Base-by-base conservation (phyloP, 2,113 vertebrate species). In the Sorex fumeus region DNA sequence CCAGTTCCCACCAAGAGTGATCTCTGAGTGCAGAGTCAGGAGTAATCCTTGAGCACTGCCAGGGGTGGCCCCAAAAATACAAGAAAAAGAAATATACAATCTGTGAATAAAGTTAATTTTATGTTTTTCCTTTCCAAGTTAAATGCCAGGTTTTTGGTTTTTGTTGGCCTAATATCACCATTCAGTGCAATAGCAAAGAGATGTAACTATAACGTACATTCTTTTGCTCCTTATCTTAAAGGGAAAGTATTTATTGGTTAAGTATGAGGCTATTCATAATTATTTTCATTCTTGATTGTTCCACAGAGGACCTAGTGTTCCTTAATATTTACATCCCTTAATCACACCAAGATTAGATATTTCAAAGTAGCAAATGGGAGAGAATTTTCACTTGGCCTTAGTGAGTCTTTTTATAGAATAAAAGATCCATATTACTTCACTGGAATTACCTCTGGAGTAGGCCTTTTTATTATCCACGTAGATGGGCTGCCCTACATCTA, bases 351-450 rank as follows among this genome's bases (percentile, higher is more conserved):
- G 32, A 79, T 85, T 9, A 74, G n/a, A 8, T 90, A 89, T 34
- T 79, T 83, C 12, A 71, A 9, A 90, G 86, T 28, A 12, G 60
- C 72, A 43, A 80, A 84, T 50, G 76, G 32, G 34, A 72, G 21
- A 57, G 83, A 93, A 62, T 15, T 6, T 71, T 88, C 47, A n/a
- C 27, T 86, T 30, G 80, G 60, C 45, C 81, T 75, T 83, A 69
- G 40, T 67, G 43, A 45, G 87, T 87, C 34, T 83, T 83, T 93
- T 88, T 77, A 21, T 75, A 64, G 4, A 86, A 25, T 87, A 75
- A 93, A 75, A 3, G 8, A 50, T 62, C 13, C 75, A 78, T 78
- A 27, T 71, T 94, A n/a, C 45, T 57, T 8, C 60, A 64, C 57
- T 87, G 40, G 43, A 76, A 86, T 86, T 81, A 45, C 60, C 60